phyloP scores from a whole-genome alignment of 2,113 vertebrate species.

The Corythoichthys haematopterus region DNA sequence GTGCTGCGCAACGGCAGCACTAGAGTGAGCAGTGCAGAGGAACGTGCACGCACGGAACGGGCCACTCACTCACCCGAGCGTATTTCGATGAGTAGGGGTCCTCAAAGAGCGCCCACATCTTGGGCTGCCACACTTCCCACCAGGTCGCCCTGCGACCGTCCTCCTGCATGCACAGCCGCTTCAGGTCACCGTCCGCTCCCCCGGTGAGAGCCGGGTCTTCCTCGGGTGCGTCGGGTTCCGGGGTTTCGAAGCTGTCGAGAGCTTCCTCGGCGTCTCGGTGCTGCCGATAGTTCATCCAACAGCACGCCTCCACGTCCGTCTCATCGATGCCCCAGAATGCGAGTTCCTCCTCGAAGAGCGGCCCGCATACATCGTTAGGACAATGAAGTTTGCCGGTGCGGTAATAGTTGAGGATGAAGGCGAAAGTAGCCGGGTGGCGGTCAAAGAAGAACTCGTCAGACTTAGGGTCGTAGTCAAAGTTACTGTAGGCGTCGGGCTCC shows the following conservation, averaged over 20 bases:
- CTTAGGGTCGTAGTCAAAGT: conserved; percentile 83
- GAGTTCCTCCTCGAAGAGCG: conserved; percentile 96
- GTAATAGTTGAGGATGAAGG: conserved; percentile 98
- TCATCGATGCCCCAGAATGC: conserved; percentile 98
- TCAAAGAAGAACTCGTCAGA: conserved; percentile 96
- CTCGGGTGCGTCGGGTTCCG: conserved; percentile 73
- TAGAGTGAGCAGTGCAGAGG: conserved; percentile 3
- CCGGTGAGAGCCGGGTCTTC: conserved; percentile 80
- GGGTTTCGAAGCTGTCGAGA: conserved; percentile 91
- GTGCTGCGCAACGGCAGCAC: conserved; percentile 25
- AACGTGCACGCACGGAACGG: background rate
- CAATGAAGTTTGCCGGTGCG: conserved; percentile 97
- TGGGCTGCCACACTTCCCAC: conserved; percentile 85
- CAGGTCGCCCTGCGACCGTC: conserved; percentile 70
- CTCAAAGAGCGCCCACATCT: conserved; percentile 93
- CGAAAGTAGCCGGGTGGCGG: conserved; percentile 91
- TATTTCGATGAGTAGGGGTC: conserved; percentile 96
- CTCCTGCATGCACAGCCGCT: conserved; percentile 78
- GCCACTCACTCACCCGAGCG: conserved; percentile 79
- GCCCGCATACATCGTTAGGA: conserved; percentile 92
- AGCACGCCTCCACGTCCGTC: conserved; percentile 97
- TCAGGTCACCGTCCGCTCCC: conserved; percentile 78
- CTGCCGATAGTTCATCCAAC: conserved; percentile 99
- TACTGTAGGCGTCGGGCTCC: conserved; percentile 86
- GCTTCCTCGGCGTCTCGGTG: conserved; percentile 95